A percentile compares a stretch with the other conserved stretches of the same genome.
Evolutionary conservation across 1,140 invertebrate genomes (phyloP).

Genomic region (Trissolcus basalis): DNA sequence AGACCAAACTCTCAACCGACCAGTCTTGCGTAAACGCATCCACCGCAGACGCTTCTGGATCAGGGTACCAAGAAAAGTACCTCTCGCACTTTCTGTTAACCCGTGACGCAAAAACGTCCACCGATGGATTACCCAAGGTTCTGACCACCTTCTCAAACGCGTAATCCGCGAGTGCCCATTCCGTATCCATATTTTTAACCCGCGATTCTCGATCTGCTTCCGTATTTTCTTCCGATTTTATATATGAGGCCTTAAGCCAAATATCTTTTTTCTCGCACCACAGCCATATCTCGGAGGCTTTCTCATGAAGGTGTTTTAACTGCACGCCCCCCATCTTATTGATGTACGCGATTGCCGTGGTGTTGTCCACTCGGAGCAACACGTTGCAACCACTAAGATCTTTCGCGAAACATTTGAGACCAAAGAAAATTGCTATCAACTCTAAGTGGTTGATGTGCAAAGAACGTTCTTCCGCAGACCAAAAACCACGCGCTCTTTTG

Average conservation of each 20-base stretch:
- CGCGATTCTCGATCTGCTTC: slow-evolving; percentile 3
- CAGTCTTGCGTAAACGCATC: slow-evolving; percentile 50
- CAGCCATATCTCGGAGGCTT: not conserved
- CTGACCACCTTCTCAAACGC: slow-evolving; percentile 14
- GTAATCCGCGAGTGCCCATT: slow-evolving; percentile 4
- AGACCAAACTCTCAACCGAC: slow-evolving; percentile 14
- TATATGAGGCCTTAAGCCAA: not conserved
- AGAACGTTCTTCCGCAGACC: not conserved
- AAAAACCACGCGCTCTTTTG: not conserved
- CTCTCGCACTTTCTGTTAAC: slow-evolving; percentile 15
- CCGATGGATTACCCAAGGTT: not conserved
- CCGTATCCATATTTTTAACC: slow-evolving; percentile 2
- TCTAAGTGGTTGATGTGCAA: slow-evolving; percentile 2
- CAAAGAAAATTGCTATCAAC: not conserved
- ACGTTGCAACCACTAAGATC: not conserved
- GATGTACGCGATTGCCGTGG: not conserved
- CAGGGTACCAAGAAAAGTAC: slow-evolving; percentile 33
- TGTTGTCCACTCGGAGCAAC: not conserved
- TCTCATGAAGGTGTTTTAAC: not conserved
- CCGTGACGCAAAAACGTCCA: slow-evolving; percentile 19
- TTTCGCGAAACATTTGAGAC: not conserved
- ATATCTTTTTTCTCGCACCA: slow-evolving; percentile 2
- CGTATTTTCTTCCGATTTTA: not conserved
- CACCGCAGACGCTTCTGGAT: slow-evolving; percentile 41
- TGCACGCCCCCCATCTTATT: slow-evolving; percentile 6